phyloP scores from a whole-genome alignment of 2,888 invertebrate genomes.

The Volucella zonaria region DNA sequence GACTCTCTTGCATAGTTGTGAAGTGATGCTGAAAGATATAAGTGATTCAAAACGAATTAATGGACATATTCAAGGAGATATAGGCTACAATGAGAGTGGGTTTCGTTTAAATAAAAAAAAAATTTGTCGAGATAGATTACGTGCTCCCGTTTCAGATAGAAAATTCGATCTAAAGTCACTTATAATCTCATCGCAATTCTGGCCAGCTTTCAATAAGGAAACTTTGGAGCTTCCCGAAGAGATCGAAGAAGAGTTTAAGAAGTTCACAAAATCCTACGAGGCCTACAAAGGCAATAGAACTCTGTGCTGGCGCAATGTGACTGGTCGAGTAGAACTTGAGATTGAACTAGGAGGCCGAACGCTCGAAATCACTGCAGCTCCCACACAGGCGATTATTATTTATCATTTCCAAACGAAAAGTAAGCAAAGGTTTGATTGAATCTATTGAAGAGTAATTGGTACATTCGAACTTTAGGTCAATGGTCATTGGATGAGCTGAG shows the following conservation, averaged over 20 bases:
- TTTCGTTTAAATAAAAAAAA: background rate
- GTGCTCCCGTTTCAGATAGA: constrained; percentile 78
- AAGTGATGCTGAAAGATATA: constrained; percentile 99
- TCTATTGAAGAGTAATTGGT: constrained; percentile 72
- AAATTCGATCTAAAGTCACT: constrained; percentile 90
- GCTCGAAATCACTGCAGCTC: constrained; percentile 92
- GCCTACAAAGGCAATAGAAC: constrained; percentile 95
- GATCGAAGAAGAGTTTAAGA: constrained; percentile 91
- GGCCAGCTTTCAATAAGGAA: constrained; percentile 98
- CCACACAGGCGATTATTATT: constrained; percentile 96
- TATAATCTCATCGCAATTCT: constrained; percentile 98
- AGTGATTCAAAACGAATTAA: constrained; percentile 97
- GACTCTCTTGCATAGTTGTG: constrained; percentile 97
- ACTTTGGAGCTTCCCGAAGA: constrained; percentile 92
- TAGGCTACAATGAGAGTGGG: constrained; percentile 81
- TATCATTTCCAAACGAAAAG: constrained; percentile 95
- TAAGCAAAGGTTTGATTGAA: constrained; percentile 78
- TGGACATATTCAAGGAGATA: constrained; percentile 90
- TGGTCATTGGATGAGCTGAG: constrained; percentile 95
- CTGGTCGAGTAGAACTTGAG: constrained; percentile 95
- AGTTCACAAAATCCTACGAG: constrained; percentile 95
- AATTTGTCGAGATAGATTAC: background rate
- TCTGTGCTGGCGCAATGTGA: constrained; percentile 95
- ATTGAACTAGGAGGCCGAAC: constrained; percentile 93
- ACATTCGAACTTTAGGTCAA: constrained; percentile 84